Conservation (phyloP, 2,797 vertebrate species). For the Sebastes miniatus region DNA sequence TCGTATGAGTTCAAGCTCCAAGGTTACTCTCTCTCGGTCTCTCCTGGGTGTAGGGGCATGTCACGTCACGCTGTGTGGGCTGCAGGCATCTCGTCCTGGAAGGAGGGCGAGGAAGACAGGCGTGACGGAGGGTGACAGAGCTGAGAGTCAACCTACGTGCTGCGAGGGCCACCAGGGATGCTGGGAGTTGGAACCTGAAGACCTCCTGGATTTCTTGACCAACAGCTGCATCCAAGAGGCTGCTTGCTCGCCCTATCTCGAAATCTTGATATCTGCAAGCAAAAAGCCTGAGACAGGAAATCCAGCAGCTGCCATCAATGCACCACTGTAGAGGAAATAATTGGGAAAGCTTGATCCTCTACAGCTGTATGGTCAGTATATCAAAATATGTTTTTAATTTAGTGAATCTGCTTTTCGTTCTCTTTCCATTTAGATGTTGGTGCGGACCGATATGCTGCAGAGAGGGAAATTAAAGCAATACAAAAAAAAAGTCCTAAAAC, state of each 20-base stretch:
- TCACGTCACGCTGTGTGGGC: constrained; percentile 65
- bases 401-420: background rate
- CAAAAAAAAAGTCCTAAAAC: constrained; percentile 79
- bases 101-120: constrained; percentile 68
- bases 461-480: background rate
- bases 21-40: background rate
- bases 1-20: background rate
- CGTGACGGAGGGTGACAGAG: constrained; percentile 73
- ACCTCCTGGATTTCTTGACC: constrained; percentile 4
- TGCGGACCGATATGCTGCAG: background rate
- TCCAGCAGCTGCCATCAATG: background rate
- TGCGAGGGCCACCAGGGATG: background rate
- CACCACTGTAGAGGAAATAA: background rate
- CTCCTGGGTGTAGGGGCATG: constrained; percentile 35
- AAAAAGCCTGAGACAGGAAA: background rate
- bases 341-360: background rate
- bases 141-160: constrained; percentile 5
- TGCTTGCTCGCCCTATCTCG: background rate
- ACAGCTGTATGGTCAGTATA: background rate
- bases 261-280: background rate
- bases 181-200: constrained; percentile 21
- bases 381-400: background rate
- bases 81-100: constrained; percentile 54
- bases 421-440: background rate
- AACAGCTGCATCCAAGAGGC: background rate